phyloP scores from a whole-genome alignment of 2,797 vertebrate genomes.

The Choloepus didactylus region DNA sequence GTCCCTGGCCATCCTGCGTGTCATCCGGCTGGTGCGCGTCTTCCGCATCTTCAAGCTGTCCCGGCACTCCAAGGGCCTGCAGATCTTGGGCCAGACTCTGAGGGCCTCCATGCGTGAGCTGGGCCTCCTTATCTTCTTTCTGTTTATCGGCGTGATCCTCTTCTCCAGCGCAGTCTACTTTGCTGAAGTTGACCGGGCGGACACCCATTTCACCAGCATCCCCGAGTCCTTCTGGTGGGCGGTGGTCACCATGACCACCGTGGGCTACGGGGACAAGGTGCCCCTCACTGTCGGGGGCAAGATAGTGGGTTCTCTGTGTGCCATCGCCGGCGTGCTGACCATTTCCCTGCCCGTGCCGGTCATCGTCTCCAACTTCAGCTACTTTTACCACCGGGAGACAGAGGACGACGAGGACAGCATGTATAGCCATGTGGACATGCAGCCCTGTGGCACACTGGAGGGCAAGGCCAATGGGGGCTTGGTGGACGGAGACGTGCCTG shows the following conservation, averaged over 20 bases:
- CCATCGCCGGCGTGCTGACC: slow-evolving; percentile 96
- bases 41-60: slow-evolving; percentile 97
- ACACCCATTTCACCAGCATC: slow-evolving; percentile 95
- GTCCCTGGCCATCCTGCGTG: slow-evolving; percentile 94
- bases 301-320: slow-evolving; percentile 96
- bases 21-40: slow-evolving; percentile 95
- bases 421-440: slow-evolving; percentile 90
- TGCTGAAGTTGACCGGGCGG: slow-evolving; percentile 92
- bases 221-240: slow-evolving; percentile 98
- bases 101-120: slow-evolving; percentile 95
- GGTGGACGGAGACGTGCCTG: slow-evolving; percentile 79
- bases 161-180: slow-evolving; percentile 97
- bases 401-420: slow-evolving; percentile 91
- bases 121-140: slow-evolving; percentile 97
- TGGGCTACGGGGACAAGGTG: slow-evolving; percentile 97
- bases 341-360: slow-evolving; percentile 96
- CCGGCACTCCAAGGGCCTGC: slow-evolving; percentile 95
- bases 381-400: slow-evolving; percentile 95
- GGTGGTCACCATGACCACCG: slow-evolving; percentile 97
- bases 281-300: slow-evolving; percentile 94
- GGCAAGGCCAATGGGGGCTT: slow-evolving; percentile 82
- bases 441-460: slow-evolving; percentile 87
- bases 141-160: slow-evolving; percentile 96
- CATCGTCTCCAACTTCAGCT: slow-evolving; percentile 98
- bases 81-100: slow-evolving; percentile 96